Conservation (phyloP, 2,113 vertebrate genomes). For the Dipodomys merriami region DNA sequence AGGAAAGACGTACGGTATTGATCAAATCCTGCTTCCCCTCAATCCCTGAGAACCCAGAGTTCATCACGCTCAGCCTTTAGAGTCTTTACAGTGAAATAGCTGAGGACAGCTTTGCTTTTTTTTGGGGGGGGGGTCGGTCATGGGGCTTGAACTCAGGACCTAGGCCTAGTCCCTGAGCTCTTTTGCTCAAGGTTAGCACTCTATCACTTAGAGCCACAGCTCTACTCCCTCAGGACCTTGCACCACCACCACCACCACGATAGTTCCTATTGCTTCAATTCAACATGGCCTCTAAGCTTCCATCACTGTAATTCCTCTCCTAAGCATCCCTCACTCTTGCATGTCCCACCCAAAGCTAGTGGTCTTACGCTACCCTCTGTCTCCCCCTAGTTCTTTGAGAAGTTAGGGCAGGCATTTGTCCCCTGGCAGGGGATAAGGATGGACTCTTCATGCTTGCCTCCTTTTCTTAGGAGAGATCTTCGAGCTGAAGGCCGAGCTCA, state of each 20-base stretch:
- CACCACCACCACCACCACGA: too few relatives aligned
- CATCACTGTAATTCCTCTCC: not conserved
- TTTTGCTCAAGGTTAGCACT: too few relatives aligned
- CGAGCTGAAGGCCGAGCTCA: constrained; percentile 98
- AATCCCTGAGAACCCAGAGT: not conserved
- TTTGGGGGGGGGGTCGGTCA: too few relatives aligned
- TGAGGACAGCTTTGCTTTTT: not conserved
- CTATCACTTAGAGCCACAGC: too few relatives aligned
- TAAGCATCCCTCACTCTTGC: not conserved
- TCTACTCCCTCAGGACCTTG: not conserved
- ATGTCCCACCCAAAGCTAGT: not conserved
- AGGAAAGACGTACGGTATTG: constrained; percentile 7
- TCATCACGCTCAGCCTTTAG: not conserved
- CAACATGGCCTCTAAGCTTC: not conserved
- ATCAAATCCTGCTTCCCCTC: not conserved
- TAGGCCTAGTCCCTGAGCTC: too few relatives aligned
- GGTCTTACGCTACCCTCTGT: not conserved
- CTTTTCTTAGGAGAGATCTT: constrained; percentile 95
- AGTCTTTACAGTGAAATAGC: not conserved
- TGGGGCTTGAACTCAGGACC: too few relatives aligned
- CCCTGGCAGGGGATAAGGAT: not conserved
- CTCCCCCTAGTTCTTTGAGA: not conserved
- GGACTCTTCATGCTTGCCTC: constrained; percentile 36
- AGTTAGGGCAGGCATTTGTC: not conserved
- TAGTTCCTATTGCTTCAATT: not conserved